Percentiles rank a stretch among this genome's conserved stretches.
Evolutionary conservation across 1,140 invertebrate genomes (phyloP).

Genomic region (Eulimnadia texana): DNA sequence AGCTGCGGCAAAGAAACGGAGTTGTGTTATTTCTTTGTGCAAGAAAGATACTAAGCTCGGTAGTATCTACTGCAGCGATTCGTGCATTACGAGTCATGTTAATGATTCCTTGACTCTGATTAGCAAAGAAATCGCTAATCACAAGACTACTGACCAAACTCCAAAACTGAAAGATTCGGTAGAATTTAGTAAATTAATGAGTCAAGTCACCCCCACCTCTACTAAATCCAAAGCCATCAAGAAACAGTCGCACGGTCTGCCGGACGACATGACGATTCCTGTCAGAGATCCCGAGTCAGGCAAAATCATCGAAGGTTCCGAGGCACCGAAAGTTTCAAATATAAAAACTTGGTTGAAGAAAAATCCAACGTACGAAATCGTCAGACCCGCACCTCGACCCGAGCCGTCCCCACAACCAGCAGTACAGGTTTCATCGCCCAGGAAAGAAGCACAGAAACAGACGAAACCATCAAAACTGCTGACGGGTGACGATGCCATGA

Average conservation of each 20-base stretch:
- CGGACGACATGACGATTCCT: conserved; percentile 33
- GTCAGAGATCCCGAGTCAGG: conserved; percentile 66
- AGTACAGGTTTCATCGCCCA: background rate
- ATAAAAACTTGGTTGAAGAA: conserved; percentile 67
- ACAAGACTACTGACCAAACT: background rate
- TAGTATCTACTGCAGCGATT: conserved; percentile 70
- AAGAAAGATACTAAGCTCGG: conserved; percentile 38
- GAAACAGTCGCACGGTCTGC: background rate
- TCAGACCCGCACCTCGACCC: conserved; percentile 40
- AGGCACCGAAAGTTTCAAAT: conserved; percentile 59
- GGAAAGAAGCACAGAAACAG: background rate
- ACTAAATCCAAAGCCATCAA: background rate
- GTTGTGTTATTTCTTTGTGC: no score
- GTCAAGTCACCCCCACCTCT: background rate
- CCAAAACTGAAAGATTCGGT: background rate
- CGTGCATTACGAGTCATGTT: conserved; percentile 70
- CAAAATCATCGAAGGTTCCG: conserved; percentile 46
- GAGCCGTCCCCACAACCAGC: background rate
- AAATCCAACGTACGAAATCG: conserved; percentile 70
- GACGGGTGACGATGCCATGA: conserved; percentile 46
- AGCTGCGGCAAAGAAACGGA: no score
- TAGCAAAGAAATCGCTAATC: conserved; percentile 11
- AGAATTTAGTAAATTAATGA: background rate
- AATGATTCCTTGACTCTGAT: conserved; percentile 43
- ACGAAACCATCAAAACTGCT: conserved; percentile 18